Conservation (phyloP, 2,113 vertebrate species). For the Bufo bufo region DNA sequence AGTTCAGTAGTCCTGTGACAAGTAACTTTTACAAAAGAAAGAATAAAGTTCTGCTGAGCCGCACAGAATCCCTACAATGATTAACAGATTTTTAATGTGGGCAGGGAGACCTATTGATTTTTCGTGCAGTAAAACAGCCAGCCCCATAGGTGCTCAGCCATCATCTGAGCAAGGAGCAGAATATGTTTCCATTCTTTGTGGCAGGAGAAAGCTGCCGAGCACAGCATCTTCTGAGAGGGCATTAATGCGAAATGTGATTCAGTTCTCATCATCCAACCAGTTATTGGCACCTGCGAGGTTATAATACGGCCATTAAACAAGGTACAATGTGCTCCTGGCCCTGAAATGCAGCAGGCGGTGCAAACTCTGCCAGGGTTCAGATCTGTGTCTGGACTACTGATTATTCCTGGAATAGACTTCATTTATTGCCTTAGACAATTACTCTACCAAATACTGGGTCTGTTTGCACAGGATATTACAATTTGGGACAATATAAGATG, state of each 20-base stretch:
- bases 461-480: background rate
- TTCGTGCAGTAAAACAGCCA: conserved; percentile 12
- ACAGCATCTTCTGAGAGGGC: background rate
- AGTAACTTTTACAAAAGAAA: background rate
- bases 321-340: conserved; percentile 12
- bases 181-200: background rate
- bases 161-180: background rate
- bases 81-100: conserved; percentile 39
- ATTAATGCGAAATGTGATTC: conserved; percentile 29
- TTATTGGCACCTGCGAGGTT: conserved; percentile 36
- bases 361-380: background rate
- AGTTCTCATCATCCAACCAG: conserved; percentile 8
- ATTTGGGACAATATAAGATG: background rate
- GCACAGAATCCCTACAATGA: background rate
- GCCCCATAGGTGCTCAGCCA: conserved; percentile 9
- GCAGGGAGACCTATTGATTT: conserved; percentile 44
- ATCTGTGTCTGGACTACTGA: background rate
- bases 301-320: conserved; percentile 45
- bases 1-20: background rate
- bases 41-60: background rate
- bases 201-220: background rate
- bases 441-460: background rate
- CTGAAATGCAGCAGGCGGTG: background rate
- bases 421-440: background rate
- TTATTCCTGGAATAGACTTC: background rate